phyloP scores from a whole-genome alignment of 2,888 invertebrate genomes.

The Drosophila quinaria region DNA sequence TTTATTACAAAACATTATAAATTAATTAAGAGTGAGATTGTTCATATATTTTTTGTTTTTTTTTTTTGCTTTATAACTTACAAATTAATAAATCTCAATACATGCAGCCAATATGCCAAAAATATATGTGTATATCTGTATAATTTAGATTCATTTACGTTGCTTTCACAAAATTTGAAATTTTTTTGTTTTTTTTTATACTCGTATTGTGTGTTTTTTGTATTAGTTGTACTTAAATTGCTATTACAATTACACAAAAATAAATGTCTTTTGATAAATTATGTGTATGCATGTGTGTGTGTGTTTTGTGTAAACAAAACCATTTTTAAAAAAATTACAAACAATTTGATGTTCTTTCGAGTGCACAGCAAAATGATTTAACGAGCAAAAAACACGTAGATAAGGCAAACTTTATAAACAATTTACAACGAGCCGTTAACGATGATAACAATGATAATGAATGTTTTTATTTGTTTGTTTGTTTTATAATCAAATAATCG shows the following conservation, averaged over 20 bases:
- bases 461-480: constrained; percentile 12
- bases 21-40: constrained; percentile 72
- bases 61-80: constrained; percentile 43
- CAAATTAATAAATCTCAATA: constrained; percentile 61
- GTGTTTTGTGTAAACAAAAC: constrained; percentile 31
- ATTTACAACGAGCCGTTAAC: constrained; percentile 52
- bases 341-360: constrained; percentile 40
- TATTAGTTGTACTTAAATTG: constrained; percentile 59
- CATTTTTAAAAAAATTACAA: constrained; percentile 55
- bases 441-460: constrained; percentile 28
- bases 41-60: constrained; percentile 26
- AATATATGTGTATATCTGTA: constrained; percentile 35
- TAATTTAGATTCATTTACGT: constrained; percentile 50
- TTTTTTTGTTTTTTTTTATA: constrained; percentile 27
- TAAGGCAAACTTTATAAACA: constrained; percentile 72
- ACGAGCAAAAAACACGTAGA: constrained; percentile 71
- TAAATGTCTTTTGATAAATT: constrained; percentile 73
- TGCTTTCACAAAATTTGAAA: constrained; percentile 49
- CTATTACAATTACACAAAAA: constrained; percentile 72
- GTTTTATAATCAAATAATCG: constrained; percentile 22
- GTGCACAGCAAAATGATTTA: constrained; percentile 69
- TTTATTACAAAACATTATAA: constrained; percentile 77
- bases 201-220: constrained; percentile 15
- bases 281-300: constrained; percentile 35
- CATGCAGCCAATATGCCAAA: constrained; percentile 55